These are phyloP conservation scores for Chrysochloris asiatica DNA, from an alignment of 2,113 vertebrate species.

Conservation along the genomic window DNA sequence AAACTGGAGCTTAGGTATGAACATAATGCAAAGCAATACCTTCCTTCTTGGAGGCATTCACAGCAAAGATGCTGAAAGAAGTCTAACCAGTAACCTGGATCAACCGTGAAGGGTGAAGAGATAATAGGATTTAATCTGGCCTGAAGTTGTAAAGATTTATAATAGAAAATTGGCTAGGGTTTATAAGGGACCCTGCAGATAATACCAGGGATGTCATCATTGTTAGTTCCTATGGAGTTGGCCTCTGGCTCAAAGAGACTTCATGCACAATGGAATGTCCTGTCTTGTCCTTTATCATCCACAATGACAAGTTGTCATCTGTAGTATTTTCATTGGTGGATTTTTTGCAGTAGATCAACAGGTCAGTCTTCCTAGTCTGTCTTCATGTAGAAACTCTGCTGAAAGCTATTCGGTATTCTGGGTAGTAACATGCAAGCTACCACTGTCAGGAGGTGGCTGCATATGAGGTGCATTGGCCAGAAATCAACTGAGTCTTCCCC, in stretches of 20 bases:
- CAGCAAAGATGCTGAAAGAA: not conserved
- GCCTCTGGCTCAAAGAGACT: not conserved
- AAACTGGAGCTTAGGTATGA: not conserved
- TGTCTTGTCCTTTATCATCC: too few species aligned
- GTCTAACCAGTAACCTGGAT: not conserved
- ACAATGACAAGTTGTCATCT: too few species aligned
- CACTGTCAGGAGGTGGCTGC: not conserved
- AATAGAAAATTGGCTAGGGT: not conserved
- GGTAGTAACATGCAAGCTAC: not conserved
- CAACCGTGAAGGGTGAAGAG: not conserved
- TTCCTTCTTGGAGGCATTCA: not conserved
- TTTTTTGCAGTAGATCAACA: not conserved
- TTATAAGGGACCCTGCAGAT: not conserved
- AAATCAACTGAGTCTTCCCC: not conserved
- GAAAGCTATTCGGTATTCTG: not conserved
- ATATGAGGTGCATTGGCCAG: not conserved
- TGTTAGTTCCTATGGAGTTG: not conserved
- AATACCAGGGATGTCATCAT: not conserved
- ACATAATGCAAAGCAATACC: not conserved
- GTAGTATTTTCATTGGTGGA: not conserved
- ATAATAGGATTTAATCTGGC: not conserved
- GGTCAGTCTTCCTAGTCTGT: not conserved
- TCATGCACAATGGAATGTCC: not conserved
- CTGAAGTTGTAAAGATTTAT: not conserved
- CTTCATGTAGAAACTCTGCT: not conserved